phyloP scores from a whole-genome alignment of 2,888 invertebrate genomes.

The Torymus texanus region DNA sequence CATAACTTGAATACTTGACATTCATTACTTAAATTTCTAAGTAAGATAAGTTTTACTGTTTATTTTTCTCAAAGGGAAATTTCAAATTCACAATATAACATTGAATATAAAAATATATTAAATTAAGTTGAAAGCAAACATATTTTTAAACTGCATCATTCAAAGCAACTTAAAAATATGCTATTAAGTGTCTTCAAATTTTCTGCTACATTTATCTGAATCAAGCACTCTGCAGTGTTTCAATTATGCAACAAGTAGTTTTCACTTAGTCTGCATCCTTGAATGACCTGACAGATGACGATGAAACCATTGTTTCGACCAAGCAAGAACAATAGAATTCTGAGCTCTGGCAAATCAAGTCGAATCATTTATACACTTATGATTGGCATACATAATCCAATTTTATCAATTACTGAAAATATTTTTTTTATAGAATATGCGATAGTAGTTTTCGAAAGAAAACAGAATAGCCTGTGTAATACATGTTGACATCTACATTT shows the following conservation, averaged over 20 bases:
- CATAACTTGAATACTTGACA: too few species aligned
- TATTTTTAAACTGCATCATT: background rate
- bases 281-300: conserved; percentile 38
- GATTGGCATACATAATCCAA: conserved; percentile 21
- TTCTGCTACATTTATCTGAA: conserved; percentile 1
- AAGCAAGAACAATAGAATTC: conserved; percentile 47
- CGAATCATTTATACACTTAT: conserved; percentile 26
- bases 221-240: conserved; percentile 18
- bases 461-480: conserved; percentile 1
- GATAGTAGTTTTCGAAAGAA: conserved; percentile 16
- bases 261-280: conserved; percentile 50
- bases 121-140: background rate
- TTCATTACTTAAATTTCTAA: too few species aligned
- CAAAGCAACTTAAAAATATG: conserved; percentile 7
- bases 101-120: background rate
- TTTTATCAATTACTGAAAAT: conserved; percentile 40
- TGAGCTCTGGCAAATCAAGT: conserved; percentile 42
- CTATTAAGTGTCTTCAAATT: conserved; percentile 22
- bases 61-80: too few species aligned
- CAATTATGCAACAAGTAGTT: conserved; percentile 52
- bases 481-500: background rate
- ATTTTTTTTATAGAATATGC: background rate
- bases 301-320: conserved; percentile 38
- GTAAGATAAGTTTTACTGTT: too few species aligned
- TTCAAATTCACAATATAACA: too few species aligned